These are phyloP conservation scores for Eptatretus atami DNA, from an alignment of 2,797 vertebrate species.

Conservation along the genomic window DNA sequence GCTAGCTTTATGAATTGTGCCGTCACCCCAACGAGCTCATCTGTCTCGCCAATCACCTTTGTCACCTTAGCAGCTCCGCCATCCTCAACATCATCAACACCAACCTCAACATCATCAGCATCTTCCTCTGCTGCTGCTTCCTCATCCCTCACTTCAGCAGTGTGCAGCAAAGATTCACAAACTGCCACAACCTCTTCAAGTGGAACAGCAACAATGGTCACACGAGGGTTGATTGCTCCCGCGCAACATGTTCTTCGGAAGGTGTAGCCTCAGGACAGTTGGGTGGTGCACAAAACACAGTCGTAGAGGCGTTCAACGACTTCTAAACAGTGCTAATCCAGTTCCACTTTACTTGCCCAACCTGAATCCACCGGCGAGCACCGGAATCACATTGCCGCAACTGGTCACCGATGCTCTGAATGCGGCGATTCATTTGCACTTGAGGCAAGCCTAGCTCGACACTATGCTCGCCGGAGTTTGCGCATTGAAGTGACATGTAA, in stretches of 20 bases:
- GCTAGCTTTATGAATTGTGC: too few species aligned
- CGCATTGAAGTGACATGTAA: slow-evolving; percentile 89
- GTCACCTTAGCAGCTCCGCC: slow-evolving; percentile 33
- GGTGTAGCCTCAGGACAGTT: slow-evolving; percentile 13
- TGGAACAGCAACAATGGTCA: too few species aligned
- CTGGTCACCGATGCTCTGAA: slow-evolving; percentile 78
- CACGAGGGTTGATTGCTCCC: background rate
- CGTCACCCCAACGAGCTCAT: slow-evolving; percentile 18
- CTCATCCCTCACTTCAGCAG: slow-evolving; percentile 22
- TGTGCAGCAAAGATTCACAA: slow-evolving; percentile 47
- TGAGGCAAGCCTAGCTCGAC: slow-evolving; percentile 64
- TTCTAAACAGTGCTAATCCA: slow-evolving; percentile 79
- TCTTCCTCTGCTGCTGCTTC: slow-evolving; percentile 45
- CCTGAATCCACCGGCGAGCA: slow-evolving; percentile 45
- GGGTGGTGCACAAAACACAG: slow-evolving; percentile 57
- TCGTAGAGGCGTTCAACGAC: slow-evolving; percentile 96
- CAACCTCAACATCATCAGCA: slow-evolving; percentile 43
- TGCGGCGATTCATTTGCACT: slow-evolving; percentile 87
- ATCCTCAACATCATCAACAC: too few species aligned
- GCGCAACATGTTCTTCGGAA: slow-evolving; percentile 4
- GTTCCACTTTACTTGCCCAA: slow-evolving; percentile 79
- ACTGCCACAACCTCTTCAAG: slow-evolving; percentile 40
- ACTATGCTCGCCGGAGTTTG: slow-evolving; percentile 65
- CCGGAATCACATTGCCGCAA: slow-evolving; percentile 48
- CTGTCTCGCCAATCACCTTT: slow-evolving; percentile 45